Conservation (phyloP, 2,888 invertebrate species). For the Scaptomyza cyrtandrae region DNA sequence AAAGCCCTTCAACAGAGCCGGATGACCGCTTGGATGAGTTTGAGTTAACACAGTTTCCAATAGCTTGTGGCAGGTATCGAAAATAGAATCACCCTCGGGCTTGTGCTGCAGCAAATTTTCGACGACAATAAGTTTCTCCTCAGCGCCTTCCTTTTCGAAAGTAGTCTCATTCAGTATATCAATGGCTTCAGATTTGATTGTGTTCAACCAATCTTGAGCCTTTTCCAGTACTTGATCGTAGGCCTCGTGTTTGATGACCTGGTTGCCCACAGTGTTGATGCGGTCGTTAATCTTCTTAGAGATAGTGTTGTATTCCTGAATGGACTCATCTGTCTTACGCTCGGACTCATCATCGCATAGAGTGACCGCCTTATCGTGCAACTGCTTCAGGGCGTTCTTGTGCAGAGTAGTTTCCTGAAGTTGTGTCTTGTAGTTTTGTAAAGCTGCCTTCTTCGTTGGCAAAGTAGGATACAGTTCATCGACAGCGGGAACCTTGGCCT, state of each 20-base stretch:
- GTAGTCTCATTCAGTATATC: conserved; percentile 91
- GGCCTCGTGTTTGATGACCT: conserved; percentile 92
- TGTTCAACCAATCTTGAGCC: conserved; percentile 92
- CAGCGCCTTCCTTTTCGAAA: conserved; percentile 91
- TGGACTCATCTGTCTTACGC: conserved; percentile 89
- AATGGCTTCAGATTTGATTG: conserved; percentile 91
- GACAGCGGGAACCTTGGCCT: conserved; percentile 89
- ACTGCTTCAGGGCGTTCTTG: conserved; percentile 92
- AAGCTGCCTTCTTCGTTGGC: conserved; percentile 94
- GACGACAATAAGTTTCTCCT: conserved; percentile 90
- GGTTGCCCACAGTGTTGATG: conserved; percentile 88
- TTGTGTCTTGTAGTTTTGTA: conserved; percentile 92
- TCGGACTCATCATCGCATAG: conserved; percentile 92
- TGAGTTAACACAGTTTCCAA: conserved; percentile 90
- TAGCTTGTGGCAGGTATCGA: conserved; percentile 89
- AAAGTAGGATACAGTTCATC: conserved; percentile 91
- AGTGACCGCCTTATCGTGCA: conserved; percentile 92
- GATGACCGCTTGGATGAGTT: conserved; percentile 91
- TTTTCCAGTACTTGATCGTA: conserved; percentile 93
- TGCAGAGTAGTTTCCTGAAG: conserved; percentile 95
- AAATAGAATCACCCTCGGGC: conserved; percentile 89
- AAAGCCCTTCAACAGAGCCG: conserved; percentile 89
- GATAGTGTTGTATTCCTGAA: conserved; percentile 89
- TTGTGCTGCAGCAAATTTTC: conserved; percentile 91
- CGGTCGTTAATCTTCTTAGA: conserved; percentile 88